A percentile compares a stretch with the other conserved stretches of the same genome.
Conservation (phyloP, 1,140 invertebrate genomes). For the Drosophila varians region DNA sequence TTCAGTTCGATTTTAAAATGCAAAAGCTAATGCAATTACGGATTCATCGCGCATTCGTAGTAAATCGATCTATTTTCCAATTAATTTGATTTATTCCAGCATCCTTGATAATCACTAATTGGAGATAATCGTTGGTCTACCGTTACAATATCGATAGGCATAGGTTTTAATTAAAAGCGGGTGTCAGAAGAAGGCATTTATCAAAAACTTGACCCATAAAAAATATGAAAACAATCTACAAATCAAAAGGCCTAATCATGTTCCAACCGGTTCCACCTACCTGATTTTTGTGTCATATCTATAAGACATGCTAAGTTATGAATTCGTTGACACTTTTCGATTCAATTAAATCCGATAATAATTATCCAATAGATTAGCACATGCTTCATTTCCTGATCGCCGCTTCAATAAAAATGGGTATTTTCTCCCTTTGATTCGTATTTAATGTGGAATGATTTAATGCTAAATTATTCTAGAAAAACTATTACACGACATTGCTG, state of each 20-base stretch:
- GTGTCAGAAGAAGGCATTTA: constrained; percentile 13
- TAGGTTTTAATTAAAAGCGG: constrained; percentile 14
- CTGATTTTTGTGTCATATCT: constrained; percentile 6
- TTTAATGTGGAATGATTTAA: not conserved
- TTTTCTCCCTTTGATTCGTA: not conserved
- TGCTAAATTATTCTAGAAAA: not conserved
- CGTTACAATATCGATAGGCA: not conserved
- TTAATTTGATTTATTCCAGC: not conserved
- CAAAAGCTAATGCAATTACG: not conserved
- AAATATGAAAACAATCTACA: not conserved
- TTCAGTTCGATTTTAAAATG: not conserved
- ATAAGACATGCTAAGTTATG: constrained; percentile 13
- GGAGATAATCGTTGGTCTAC: not conserved
- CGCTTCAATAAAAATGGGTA: not conserved
- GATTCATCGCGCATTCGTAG: not conserved
- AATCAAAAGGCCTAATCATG: constrained; percentile 7
- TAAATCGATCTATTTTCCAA: not conserved
- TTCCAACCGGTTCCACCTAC: constrained; percentile 10
- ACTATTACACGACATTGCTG: not conserved
- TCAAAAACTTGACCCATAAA: not conserved
- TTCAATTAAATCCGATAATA: constrained; percentile 24
- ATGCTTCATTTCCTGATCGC: constrained; percentile 9
- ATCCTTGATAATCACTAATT: not conserved
- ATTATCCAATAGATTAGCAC: not conserved
- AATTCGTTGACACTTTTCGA: constrained; percentile 5